These are phyloP conservation scores for Zaprionus inermis DNA, from an alignment of 1,140 invertebrate genomes.

Conservation along the genomic window DNA sequence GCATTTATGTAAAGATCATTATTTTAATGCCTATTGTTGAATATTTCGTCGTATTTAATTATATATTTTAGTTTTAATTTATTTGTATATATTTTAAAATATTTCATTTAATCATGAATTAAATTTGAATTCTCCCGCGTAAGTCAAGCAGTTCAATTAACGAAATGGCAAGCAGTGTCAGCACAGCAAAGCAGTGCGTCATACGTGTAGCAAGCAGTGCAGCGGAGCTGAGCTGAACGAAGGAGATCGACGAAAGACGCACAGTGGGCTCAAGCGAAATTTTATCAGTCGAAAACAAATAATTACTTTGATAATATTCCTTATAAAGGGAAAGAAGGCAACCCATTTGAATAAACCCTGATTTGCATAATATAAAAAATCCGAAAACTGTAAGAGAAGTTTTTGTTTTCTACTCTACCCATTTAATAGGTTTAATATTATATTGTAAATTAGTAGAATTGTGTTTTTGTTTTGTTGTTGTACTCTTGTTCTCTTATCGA, in stretches of 20 bases:
- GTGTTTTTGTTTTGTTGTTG: constrained; percentile 19
- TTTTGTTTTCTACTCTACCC: not conserved
- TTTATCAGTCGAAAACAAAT: too few species aligned
- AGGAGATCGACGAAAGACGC: constrained; percentile 1
- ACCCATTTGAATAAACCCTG: too few species aligned
- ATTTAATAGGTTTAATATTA: not conserved
- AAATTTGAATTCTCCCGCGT: not conserved
- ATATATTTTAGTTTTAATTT: not conserved
- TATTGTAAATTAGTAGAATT: not conserved
- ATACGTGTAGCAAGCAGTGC: not conserved
- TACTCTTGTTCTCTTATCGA: constrained; percentile 42
- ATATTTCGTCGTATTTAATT: too few species aligned
- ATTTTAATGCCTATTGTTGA: not conserved
- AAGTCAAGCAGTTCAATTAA: constrained; percentile 15
- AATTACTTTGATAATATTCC: too few species aligned
- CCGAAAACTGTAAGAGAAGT: not conserved
- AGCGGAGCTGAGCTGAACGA: constrained; percentile 11
- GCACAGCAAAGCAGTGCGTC: not conserved
- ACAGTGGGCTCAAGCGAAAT: not conserved
- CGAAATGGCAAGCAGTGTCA: constrained; percentile 17
- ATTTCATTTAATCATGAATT: not conserved
- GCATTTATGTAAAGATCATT: too few species aligned
- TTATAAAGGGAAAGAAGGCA: too few species aligned
- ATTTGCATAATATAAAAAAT: not conserved
- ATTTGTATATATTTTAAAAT: not conserved